Percentiles rank a stretch among this genome's conserved stretches.
phyloP scores from a whole-genome alignment of 2,797 vertebrate genomes.

The Pseudomugil gertrudae region DNA sequence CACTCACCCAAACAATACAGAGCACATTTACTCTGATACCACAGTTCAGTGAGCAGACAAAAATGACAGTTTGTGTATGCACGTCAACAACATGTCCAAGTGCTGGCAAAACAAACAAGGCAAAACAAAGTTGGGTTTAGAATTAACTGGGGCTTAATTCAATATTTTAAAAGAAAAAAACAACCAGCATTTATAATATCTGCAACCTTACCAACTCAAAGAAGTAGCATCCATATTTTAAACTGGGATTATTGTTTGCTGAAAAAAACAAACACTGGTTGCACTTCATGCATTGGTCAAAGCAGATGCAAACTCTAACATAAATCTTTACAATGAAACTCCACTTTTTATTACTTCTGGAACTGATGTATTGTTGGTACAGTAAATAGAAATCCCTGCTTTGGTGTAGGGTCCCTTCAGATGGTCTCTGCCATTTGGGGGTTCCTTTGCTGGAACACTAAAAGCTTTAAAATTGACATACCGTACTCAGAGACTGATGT shows the following conservation, averaged over 20 bases:
- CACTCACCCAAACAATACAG: slow-evolving; percentile 61
- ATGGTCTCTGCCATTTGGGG: background rate
- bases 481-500: background rate
- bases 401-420: background rate
- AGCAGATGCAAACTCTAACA: background rate
- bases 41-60: slow-evolving; percentile 36
- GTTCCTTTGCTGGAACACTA: background rate
- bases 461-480: background rate
- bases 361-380: background rate
- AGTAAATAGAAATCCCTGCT: background rate
- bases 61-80: slow-evolving; percentile 12
- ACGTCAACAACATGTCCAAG: slow-evolving; percentile 6
- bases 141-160: background rate
- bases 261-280: background rate
- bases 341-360: background rate
- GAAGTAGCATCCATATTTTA: too few relatives aligned
- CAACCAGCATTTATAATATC: too few relatives aligned
- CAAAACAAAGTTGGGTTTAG: background rate
- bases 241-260: too few relatives aligned
- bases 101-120: too few relatives aligned
- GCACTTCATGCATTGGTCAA: background rate
- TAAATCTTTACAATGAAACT: background rate
- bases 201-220: too few relatives aligned
- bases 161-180: too few relatives aligned
- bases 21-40: slow-evolving; percentile 36